Conservation (phyloP, 2,113 vertebrate genomes). For the Mastomys natalensis region DNA sequence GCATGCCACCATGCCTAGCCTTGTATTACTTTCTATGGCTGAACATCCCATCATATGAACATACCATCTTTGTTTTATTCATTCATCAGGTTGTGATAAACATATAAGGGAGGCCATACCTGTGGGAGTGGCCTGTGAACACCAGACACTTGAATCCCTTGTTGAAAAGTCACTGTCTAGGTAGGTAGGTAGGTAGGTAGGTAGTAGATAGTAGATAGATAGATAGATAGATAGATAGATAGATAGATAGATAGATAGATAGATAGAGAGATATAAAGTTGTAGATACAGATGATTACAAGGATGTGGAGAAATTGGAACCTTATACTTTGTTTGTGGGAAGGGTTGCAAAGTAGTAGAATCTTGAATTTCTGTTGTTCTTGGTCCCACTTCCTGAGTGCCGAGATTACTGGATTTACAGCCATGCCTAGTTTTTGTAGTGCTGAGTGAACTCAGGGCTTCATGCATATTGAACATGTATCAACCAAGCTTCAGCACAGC, state of each 20-base stretch:
- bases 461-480: not conserved
- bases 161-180: not conserved
- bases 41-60: not conserved
- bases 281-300: not conserved
- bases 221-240: not conserved
- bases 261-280: not conserved
- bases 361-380: not conserved
- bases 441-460: not conserved
- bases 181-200: not conserved
- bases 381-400: not conserved
- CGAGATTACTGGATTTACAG: not conserved
- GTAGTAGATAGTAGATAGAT: not conserved
- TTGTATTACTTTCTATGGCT: not conserved
- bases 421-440: not conserved
- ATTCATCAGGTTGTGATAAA: not conserved
- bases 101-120: not conserved
- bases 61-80: not conserved
- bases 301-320: not conserved
- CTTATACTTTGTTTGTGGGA: not conserved
- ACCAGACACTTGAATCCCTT: not conserved
- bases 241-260: not conserved
- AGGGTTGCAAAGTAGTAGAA: not conserved
- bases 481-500: not conserved
- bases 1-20: not conserved
- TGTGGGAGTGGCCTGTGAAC: too few species aligned